phyloP scores from a whole-genome alignment of 2,888 invertebrate species.

The Fissipunctia ypsillon region DNA sequence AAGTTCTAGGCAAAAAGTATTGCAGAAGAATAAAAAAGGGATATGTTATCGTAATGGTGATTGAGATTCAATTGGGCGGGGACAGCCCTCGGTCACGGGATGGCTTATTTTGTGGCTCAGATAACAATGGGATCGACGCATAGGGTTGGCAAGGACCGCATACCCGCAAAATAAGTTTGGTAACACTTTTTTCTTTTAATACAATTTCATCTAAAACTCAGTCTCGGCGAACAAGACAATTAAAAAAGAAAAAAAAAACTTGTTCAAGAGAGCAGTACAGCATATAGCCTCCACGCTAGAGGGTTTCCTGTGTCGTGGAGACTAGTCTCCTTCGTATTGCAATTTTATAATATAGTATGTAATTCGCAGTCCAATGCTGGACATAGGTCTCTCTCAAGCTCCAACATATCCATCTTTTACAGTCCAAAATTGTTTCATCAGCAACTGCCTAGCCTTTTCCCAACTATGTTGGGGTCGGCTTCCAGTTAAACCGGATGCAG shows the following conservation, averaged over 20 bases:
- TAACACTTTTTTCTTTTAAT: neutral
- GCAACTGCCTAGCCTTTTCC: too few species aligned
- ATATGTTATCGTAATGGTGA: conserved; percentile 71
- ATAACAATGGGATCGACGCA: conserved; percentile 76
- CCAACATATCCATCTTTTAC: neutral
- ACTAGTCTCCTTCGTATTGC: neutral
- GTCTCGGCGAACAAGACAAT: neutral
- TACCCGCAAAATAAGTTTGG: neutral
- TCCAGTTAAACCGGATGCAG: too few species aligned
- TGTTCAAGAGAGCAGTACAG: too few species aligned
- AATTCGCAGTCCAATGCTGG: neutral
- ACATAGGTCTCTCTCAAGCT: neutral
- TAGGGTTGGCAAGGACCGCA: conserved; percentile 72
- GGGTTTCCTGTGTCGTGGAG: too few species aligned
- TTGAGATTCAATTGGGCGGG: conserved; percentile 82
- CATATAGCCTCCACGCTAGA: too few species aligned
- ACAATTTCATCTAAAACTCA: neutral
- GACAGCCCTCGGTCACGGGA: conserved; percentile 75
- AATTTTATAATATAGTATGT: too few species aligned
- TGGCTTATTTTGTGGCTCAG: conserved; percentile 82
- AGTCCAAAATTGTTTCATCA: too few species aligned
- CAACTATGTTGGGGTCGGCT: too few species aligned
- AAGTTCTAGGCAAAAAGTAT: neutral
- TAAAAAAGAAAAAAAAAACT: too few species aligned
- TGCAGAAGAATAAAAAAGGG: conserved; percentile 35